phyloP scores from a whole-genome alignment of 2,113 vertebrate genomes.

The Eublepharis macularius region DNA sequence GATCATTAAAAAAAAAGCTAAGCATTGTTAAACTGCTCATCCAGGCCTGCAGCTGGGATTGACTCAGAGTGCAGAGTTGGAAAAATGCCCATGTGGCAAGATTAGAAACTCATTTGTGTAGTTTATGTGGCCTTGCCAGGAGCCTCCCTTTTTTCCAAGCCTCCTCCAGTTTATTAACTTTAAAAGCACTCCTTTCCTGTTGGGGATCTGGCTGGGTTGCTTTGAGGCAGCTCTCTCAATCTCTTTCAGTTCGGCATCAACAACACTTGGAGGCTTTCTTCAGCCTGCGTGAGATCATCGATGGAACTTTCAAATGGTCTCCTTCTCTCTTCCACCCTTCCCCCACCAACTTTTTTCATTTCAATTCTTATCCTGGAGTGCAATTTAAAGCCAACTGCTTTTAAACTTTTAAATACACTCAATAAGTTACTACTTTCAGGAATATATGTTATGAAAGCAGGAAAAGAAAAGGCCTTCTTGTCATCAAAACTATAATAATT shows the following conservation, averaged over 20 bases:
- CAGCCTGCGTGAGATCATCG: slow-evolving; percentile 77
- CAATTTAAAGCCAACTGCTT: slow-evolving; percentile 75
- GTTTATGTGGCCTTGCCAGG: slow-evolving; percentile 78
- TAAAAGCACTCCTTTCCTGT: slow-evolving; percentile 77
- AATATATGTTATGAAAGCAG: slow-evolving; percentile 82
- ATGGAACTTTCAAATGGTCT: slow-evolving; percentile 68
- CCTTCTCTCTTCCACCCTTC: neutral
- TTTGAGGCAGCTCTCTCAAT: slow-evolving; percentile 51
- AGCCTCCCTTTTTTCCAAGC: slow-evolving; percentile 78
- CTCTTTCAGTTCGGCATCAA: slow-evolving; percentile 32
- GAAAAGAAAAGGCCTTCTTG: slow-evolving; percentile 82
- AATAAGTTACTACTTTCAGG: slow-evolving; percentile 77
- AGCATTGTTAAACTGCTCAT: slow-evolving; percentile 77
- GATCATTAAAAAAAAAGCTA: slow-evolving; percentile 69
- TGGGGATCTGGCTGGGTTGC: slow-evolving; percentile 64
- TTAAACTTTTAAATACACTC: slow-evolving; percentile 74
- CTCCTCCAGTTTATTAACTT: slow-evolving; percentile 83
- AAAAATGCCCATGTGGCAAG: slow-evolving; percentile 72
- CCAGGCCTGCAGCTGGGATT: slow-evolving; percentile 81
- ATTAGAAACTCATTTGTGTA: slow-evolving; percentile 74
- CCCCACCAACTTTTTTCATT: slow-evolving; percentile 53
- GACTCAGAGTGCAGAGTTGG: slow-evolving; percentile 72
- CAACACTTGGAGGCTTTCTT: slow-evolving; percentile 64
- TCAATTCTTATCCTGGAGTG: slow-evolving; percentile 65
- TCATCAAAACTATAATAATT: slow-evolving; percentile 89